Conservation (phyloP, 2,888 invertebrate species). For the Auanema sp. region DNA sequence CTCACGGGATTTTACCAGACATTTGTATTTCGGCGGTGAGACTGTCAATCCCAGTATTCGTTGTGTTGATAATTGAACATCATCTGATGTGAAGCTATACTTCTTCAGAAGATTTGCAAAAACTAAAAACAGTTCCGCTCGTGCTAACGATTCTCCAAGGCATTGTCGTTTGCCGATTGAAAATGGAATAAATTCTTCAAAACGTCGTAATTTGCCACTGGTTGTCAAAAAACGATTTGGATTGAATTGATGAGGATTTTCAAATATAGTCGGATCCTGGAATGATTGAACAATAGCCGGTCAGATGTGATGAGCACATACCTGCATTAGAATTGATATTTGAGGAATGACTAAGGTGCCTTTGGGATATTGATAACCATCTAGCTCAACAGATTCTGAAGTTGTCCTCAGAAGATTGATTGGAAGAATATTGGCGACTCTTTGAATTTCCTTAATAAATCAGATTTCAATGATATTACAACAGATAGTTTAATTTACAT, state of each 20-base stretch:
- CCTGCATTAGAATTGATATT: conserved; percentile 56
- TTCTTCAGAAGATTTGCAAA: conserved; percentile 55
- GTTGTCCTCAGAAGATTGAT: conserved; percentile 58
- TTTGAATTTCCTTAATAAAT: conserved; percentile 58
- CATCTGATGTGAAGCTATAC: conserved; percentile 39
- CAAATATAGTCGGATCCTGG: conserved; percentile 52
- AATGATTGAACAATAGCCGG: background rate
- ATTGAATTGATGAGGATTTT: conserved; percentile 54
- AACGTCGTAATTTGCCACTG: conserved; percentile 41
- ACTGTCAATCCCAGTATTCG: conserved; percentile 58
- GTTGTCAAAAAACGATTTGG: conserved; percentile 62
- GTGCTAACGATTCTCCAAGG: conserved; percentile 59
- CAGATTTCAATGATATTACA: background rate
- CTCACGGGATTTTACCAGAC: conserved; percentile 14
- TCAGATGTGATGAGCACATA: background rate
- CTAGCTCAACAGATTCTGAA: conserved; percentile 50
- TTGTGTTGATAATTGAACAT: conserved; percentile 28
- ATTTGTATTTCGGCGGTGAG: conserved; percentile 45
- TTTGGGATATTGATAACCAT: conserved; percentile 53
- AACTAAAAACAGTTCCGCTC: conserved; percentile 59
- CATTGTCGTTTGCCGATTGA: conserved; percentile 60
- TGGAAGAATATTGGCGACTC: conserved; percentile 64
- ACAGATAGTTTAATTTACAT: conserved; percentile 30
- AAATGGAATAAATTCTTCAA: conserved; percentile 58
- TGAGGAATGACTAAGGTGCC: conserved; percentile 61